Base-by-base conservation (phyloP, 2,113 vertebrate genomes). In the Rhinichthys klamathensis region DNA sequence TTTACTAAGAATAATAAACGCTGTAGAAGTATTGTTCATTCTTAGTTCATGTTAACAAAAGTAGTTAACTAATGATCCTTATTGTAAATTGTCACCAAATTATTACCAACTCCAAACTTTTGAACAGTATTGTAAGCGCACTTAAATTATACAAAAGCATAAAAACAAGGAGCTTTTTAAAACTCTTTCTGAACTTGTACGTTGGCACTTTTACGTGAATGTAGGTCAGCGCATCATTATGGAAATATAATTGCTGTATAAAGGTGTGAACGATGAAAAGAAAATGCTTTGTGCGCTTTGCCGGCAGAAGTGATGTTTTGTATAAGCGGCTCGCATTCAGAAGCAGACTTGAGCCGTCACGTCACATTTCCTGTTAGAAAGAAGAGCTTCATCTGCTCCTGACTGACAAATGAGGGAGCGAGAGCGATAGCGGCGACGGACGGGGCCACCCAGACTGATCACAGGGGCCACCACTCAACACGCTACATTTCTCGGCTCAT, bases 391-490 rank as follows among this genome's bases (percentile, higher is more conserved):
- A 11, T 46, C n/a, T 27, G n/a, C 25, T 16, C 58, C n/a, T 46
- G 78, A 80, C 35, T 46, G 78, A 80, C 4, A 80, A 27, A 63
- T 65, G 58, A 80, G 38, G 56, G 21, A 41, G 23, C 16, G 21
- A 25, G 35, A 9, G 21, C 0, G 56, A 41, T 79, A 79, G 38
- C 54, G 9, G 76, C 15, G 5, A 63, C 1, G 13, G 15, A 80
- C 16, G 2, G 58, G 78, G 38, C 78, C 78, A 80, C 78, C n/a
- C 58, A 80, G n/a, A 65, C 4, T 11, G 78, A 65, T 80, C 58
- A 80, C n/a, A 80, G 78, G 7, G 38, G 15, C 78, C 35, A 25
- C 54, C 44, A 27, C 46, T 72, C 63, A 72, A 2, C 25, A 18
- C 35, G 61, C 27, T 35, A n/a, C 25, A n/a, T 25, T 32, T 83